Conservation (phyloP, 2,888 invertebrate species). For the Encarsia formosa region DNA sequence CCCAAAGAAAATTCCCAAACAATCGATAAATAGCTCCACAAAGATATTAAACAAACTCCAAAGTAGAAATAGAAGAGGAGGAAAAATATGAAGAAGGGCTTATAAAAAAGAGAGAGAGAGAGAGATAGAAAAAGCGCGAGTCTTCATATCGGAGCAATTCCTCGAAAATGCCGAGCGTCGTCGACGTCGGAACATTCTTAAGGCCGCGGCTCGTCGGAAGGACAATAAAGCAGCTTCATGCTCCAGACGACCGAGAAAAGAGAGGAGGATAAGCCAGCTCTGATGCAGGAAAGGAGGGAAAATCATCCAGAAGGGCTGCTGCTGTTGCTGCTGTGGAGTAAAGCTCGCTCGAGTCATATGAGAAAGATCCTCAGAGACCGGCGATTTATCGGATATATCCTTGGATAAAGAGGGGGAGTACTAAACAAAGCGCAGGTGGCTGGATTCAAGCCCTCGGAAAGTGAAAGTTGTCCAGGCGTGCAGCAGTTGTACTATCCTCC, state of each 20-base stretch:
- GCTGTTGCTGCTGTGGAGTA: too few species aligned
- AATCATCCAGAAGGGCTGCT: conserved; percentile 16
- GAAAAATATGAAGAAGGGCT: conserved; percentile 4
- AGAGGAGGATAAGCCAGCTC: too few species aligned
- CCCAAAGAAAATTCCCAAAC: conserved; percentile 13
- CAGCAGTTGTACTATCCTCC: too few species aligned
- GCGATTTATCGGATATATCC: conserved; percentile 26
- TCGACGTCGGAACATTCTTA: conserved; percentile 19
- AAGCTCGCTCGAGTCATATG: conserved; percentile 12
- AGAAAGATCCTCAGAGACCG: conserved; percentile 17
- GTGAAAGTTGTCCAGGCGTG: background rate
- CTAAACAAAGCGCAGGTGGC: conserved; percentile 11
- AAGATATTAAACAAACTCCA: conserved; percentile 24
- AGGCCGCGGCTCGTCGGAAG: conserved; percentile 10
- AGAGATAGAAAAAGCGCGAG: conserved; percentile 18
- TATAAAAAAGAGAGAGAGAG: conserved; percentile 9
- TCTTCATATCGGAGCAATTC: conserved; percentile 26
- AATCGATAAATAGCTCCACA: conserved; percentile 25
- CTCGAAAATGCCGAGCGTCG: conserved; percentile 24
- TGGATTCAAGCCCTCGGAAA: background rate
- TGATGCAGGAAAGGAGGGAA: conserved; percentile 10
- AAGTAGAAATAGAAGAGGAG: background rate
- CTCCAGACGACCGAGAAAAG: conserved; percentile 9
- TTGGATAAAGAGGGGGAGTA: too few species aligned
- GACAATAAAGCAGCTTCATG: conserved; percentile 24